Conservation (phyloP, 1,140 invertebrate genomes). For the Bombus confusus region DNA sequence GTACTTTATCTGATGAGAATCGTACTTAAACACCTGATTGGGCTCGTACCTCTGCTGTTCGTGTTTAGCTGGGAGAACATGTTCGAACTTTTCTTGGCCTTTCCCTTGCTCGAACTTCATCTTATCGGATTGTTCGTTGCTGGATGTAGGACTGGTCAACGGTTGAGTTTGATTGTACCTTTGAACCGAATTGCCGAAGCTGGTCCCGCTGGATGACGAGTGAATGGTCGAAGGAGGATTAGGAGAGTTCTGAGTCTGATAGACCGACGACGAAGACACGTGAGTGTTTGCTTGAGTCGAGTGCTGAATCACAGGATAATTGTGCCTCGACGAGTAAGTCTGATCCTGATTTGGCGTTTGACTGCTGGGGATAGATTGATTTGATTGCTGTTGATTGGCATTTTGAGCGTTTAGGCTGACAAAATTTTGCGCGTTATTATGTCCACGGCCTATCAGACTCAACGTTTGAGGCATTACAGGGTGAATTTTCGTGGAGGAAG, state of each 20-base stretch:
- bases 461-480: slow-evolving; percentile 90
- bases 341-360: slow-evolving; percentile 64
- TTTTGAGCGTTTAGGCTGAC: slow-evolving; percentile 53
- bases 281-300: slow-evolving; percentile 39
- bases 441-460: slow-evolving; percentile 79
- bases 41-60: slow-evolving; percentile 51
- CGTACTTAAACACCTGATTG: slow-evolving; percentile 55
- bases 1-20: slow-evolving; percentile 59
- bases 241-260: slow-evolving; percentile 69
- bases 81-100: slow-evolving; percentile 72
- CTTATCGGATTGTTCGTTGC: slow-evolving; percentile 49
- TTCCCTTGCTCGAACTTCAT: slow-evolving; percentile 58
- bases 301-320: slow-evolving; percentile 61
- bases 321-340: slow-evolving; percentile 70
- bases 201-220: slow-evolving; percentile 17
- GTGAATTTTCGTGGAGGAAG: slow-evolving; percentile 90
- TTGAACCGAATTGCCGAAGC: slow-evolving; percentile 45
- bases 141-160: slow-evolving; percentile 19
- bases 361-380: slow-evolving; percentile 53
- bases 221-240: slow-evolving; percentile 42
- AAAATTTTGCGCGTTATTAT: slow-evolving; percentile 77
- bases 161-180: slow-evolving; percentile 68
- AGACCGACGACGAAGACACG: slow-evolving; percentile 46
- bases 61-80: slow-evolving; percentile 53
- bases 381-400: slow-evolving; percentile 53